Base-by-base conservation (phyloP, 1,140 invertebrate genomes). In the Choristoneura fumiferana region DNA sequence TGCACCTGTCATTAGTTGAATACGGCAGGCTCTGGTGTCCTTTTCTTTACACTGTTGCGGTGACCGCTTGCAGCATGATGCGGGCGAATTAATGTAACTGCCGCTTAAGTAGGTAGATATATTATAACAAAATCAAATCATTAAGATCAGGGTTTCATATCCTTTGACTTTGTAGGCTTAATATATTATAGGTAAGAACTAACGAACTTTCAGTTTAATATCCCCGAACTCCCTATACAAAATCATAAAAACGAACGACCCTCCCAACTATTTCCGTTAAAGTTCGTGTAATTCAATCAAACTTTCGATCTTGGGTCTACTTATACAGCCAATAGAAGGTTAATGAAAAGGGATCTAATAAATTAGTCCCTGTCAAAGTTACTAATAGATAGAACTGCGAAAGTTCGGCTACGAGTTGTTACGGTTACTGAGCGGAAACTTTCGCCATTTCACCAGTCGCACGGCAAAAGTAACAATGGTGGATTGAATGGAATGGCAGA, bases 291-390 rank as follows among this genome's bases (percentile, higher is more conserved):
- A 49, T 49, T 49, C 43, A 49, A 49, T 49, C 43, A 49, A 49
- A 49, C 43, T 49, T 49, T 22, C 43, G 43, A 49, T 22, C 43
- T 49, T 18, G 18, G 43, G 43, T 49, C 43, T 49, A 49, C 43
- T 49, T 33, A 49, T 49, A 49, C 43, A 18, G 43, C 22, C 43
- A 49, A 49, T 49, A 49, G 43, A 33, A 49, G 36, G 33, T 54
- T 54, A 54, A 54, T 54, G 53, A 36, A 54, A 54, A 54, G 35
- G 53, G 33, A 54, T 54, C 53, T 37, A 37, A 54, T 54, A 54
- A 54, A 54, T 54, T 54, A 54, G 53, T 22, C 36, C 43, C 22
- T 33, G 43, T 49, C 43, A n/a, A 18, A 49, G 43, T 49, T 49
- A 49, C 43, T 49, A 49, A 49, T 49, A 49, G 43, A 49, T 49